These are phyloP conservation scores for Caenorhabditis sp. DNA, from an alignment of 2,888 invertebrate genomes.

Conservation along the genomic window DNA sequence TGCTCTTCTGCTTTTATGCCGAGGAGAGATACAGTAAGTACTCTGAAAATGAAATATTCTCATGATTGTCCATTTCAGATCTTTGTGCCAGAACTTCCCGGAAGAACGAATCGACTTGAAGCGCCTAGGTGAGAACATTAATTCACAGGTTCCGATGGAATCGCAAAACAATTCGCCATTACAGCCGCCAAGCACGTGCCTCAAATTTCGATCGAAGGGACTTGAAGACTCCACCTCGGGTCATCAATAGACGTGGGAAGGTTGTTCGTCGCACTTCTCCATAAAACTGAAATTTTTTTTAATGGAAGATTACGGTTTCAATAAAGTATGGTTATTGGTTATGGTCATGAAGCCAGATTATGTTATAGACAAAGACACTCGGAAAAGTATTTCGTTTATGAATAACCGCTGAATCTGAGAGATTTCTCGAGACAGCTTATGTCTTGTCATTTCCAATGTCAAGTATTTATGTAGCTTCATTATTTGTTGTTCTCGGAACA, in stretches of 20 bases:
- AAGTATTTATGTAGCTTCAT: no score
- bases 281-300: background rate
- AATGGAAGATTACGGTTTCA: background rate
- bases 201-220: background rate
- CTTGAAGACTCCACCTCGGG: background rate
- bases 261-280: slow-evolving; percentile 9
- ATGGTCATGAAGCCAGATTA: no score
- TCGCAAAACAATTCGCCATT: background rate
- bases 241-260: slow-evolving; percentile 6
- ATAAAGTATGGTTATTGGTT: no score
- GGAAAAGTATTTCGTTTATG: no score
- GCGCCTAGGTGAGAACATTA: background rate
- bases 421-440: no score
- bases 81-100: slow-evolving; percentile 11
- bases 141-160: background rate
- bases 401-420: no score
- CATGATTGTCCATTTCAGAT: background rate
- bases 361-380: no score
- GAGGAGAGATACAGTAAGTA: background rate
- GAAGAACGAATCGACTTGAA: slow-evolving; percentile 26
- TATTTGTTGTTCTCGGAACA: no score
- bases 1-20: background rate
- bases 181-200: slow-evolving; percentile 7
- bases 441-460: no score
- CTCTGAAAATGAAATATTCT: background rate